These are phyloP conservation scores for Morus bassanus DNA, from an alignment of 2,797 vertebrate species.

Conservation along the genomic window DNA sequence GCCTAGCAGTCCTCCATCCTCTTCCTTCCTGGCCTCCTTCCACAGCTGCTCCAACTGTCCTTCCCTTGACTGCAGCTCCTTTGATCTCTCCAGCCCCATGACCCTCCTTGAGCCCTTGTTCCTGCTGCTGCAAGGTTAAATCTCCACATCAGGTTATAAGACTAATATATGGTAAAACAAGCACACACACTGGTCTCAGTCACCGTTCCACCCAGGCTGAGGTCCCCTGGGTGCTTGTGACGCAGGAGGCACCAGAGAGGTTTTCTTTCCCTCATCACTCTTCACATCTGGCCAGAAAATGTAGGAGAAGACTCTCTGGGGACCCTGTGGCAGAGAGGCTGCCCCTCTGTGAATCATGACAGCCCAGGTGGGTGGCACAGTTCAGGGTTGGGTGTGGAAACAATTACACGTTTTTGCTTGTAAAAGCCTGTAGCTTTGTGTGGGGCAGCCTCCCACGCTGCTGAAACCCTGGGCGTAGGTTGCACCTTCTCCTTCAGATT, in stretches of 20 bases:
- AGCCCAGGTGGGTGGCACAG: rapidly evolving
- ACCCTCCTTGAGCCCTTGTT: background rate
- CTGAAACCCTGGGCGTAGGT: background rate
- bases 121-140: background rate
- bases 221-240: rapidly evolving
- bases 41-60: background rate
- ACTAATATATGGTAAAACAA: background rate
- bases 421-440: background rate
- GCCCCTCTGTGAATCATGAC: background rate
- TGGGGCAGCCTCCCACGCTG: rapidly evolving
- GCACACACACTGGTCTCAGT: background rate
- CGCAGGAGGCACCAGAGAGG: background rate
- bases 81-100: background rate
- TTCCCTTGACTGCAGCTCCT: background rate
- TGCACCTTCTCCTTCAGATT: background rate
- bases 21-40: background rate
- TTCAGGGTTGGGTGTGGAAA: background rate
- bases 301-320: background rate
- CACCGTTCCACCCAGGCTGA: background rate
- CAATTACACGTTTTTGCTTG: background rate
- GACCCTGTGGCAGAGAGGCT: background rate
- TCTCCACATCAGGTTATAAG: background rate
- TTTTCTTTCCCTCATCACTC: background rate
- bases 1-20: background rate
- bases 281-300: background rate